Conservation (phyloP, 2,888 invertebrate species). For the Aphodius sticticus region DNA sequence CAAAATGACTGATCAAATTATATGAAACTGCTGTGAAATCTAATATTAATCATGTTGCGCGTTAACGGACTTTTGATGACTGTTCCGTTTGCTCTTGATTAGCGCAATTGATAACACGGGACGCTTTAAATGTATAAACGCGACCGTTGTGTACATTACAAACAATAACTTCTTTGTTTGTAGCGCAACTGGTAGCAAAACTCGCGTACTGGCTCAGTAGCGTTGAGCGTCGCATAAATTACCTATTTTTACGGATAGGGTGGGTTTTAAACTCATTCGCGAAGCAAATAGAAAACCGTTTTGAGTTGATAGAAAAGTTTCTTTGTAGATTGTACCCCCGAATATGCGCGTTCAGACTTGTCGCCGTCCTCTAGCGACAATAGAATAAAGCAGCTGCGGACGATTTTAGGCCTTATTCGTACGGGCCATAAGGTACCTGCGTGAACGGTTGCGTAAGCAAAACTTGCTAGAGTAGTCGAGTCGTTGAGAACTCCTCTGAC, state of each 20-base stretch:
- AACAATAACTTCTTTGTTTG: not conserved
- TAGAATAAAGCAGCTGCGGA: not conserved
- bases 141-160: not conserved
- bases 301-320: not conserved
- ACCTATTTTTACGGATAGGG: not conserved
- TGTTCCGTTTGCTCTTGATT: not conserved
- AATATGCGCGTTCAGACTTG: slow-evolving; percentile 5
- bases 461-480: not conserved
- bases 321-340: not conserved
- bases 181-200: not conserved
- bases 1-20: too few species aligned
- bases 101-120: not conserved
- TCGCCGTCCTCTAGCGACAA: slow-evolving; percentile 11
- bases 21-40: too few species aligned
- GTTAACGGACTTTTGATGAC: too few species aligned
- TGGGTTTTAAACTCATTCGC: not conserved
- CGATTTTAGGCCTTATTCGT: slow-evolving; percentile 8
- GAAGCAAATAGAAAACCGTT: not conserved
- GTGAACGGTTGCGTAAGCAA: slow-evolving; percentile 19
- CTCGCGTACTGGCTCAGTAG: not conserved
- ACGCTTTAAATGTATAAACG: not conserved
- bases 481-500: slow-evolving; percentile 1
- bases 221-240: not conserved
- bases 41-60: too few species aligned
- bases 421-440: not conserved